These are phyloP conservation scores for Iselma pallidipennis DNA, from an alignment of 2,888 invertebrate genomes.

Conservation along the genomic window DNA sequence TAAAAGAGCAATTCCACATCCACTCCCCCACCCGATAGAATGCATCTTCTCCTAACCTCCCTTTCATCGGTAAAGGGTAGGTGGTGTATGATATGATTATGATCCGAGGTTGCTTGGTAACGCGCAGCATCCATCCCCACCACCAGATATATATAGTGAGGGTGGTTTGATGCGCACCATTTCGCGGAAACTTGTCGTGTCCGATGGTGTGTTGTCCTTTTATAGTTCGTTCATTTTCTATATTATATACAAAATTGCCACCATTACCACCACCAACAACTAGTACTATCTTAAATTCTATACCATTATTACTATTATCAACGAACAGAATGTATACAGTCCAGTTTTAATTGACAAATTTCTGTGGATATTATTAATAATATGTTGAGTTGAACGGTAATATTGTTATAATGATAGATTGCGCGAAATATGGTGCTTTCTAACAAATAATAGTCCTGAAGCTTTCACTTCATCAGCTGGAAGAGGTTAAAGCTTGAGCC, in stretches of 20 bases:
- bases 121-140: slow-evolving; percentile 55
- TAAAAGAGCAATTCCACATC: slow-evolving; percentile 46
- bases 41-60: slow-evolving; percentile 30
- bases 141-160: slow-evolving; percentile 49
- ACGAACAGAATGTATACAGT: neutral
- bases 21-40: slow-evolving; percentile 17
- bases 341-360: neutral
- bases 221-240: slow-evolving; percentile 5
- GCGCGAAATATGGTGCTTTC: neutral
- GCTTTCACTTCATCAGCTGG: neutral
- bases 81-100: slow-evolving; percentile 55
- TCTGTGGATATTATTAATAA: neutral
- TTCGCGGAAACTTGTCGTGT: slow-evolving; percentile 42
- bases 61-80: slow-evolving; percentile 29
- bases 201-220: slow-evolving; percentile 26
- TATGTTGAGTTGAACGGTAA: neutral
- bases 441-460: neutral
- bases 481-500: slow-evolving; percentile 1
- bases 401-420: neutral
- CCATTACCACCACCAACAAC: neutral
- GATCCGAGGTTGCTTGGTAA: slow-evolving; percentile 55
- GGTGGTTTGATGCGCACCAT: slow-evolving; percentile 49
- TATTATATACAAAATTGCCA: neutral
- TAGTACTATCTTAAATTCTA: neutral
- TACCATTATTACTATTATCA: neutral